A percentile compares a stretch with the other conserved stretches of the same genome.
Evolutionary conservation across 2,888 invertebrate genomes (phyloP).

Genomic region (Erebia aethiops): DNA sequence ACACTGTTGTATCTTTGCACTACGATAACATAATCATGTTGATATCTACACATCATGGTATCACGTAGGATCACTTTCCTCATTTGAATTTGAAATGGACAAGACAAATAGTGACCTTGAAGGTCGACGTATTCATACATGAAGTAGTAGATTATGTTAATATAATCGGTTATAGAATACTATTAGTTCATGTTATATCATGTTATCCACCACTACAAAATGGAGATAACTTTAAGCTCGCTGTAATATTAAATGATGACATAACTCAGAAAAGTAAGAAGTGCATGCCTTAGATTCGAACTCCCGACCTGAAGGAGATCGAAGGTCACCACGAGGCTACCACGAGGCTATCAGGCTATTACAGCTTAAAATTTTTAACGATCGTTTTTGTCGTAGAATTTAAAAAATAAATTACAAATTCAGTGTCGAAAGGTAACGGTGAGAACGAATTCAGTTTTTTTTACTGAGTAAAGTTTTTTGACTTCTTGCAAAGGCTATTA

Average conservation of each 20-base stretch:
- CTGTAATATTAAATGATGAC: too few relatives aligned
- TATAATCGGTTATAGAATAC: background rate
- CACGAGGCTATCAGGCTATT: too few relatives aligned
- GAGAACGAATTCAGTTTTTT: constrained; percentile 27
- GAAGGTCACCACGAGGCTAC: too few relatives aligned
- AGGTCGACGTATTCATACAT: background rate
- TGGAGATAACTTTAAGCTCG: too few relatives aligned
- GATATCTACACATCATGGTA: background rate
- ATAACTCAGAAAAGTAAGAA: too few relatives aligned
- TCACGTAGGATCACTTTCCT: background rate
- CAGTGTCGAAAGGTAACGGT: constrained; percentile 10
- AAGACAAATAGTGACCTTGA: background rate
- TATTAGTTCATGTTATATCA: background rate
- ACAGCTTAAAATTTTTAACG: background rate
- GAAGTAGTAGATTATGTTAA: background rate
- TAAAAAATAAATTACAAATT: constrained; percentile 7
- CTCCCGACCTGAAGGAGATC: too few relatives aligned
- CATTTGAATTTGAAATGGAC: background rate
- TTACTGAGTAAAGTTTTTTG: constrained; percentile 44
- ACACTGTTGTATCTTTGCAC: background rate
- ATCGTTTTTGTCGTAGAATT: background rate
- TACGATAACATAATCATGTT: background rate
- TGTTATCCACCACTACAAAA: too few relatives aligned
- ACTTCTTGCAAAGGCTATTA: constrained; percentile 39
- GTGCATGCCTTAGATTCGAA: too few relatives aligned